Conservation (phyloP, 2,888 invertebrate species). For the Idaea biselata region DNA sequence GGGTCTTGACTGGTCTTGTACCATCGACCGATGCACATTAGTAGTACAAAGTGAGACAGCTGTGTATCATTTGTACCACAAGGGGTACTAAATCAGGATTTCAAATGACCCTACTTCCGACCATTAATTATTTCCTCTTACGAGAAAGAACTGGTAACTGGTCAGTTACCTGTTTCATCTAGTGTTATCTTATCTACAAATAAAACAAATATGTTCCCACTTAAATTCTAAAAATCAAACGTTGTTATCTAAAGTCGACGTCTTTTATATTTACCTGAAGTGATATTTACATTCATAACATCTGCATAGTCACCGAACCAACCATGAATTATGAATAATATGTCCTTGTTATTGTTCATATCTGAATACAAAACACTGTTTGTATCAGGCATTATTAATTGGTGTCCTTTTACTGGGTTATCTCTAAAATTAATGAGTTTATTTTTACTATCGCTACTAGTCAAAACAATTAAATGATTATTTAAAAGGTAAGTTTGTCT, state of each 20-base stretch:
- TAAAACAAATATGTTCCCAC: background rate
- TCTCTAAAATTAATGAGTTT: background rate
- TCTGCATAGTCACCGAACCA: constrained; percentile 11
- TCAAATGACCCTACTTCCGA: no score
- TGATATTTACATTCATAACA: constrained; percentile 11
- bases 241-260: background rate
- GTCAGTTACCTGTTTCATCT: background rate
- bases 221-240: background rate
- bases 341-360: background rate
- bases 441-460: background rate
- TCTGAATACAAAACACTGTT: background rate
- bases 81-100: no score
- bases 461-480: no score
- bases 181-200: background rate
- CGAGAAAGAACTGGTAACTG: background rate
- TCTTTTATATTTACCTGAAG: constrained; percentile 7
- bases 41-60: no score
- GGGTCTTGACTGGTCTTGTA: no score
- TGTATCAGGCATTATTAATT: background rate
- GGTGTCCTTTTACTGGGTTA: background rate
- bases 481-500: background rate
- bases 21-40: no score
- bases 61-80: no score
- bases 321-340: constrained; percentile 16
- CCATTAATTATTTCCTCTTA: no score